Percentiles rank a stretch among this genome's conserved stretches.
Conservation (phyloP, 2,113 vertebrate genomes). For the Spilogale gracilis region DNA sequence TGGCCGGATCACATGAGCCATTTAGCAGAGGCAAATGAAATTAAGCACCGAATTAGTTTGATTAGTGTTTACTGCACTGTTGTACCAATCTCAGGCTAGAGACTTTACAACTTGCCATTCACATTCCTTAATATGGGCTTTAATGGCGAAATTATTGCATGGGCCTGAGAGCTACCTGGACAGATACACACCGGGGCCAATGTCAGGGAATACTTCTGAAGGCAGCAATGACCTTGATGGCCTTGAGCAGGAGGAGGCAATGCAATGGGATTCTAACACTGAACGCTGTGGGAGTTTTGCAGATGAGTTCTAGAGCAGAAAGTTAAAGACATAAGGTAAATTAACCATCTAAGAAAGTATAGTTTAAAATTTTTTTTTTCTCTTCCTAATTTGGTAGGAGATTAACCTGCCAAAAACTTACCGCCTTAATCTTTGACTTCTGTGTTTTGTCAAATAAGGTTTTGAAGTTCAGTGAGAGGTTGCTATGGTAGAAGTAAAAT, state of each 20-base stretch:
- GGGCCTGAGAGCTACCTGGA: background rate
- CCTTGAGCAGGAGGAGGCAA: background rate
- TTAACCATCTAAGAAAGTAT: background rate
- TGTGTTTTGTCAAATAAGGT: constrained; percentile 15
- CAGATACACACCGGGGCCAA: background rate
- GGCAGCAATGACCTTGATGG: background rate
- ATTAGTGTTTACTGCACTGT: constrained; percentile 79
- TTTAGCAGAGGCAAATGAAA: constrained; percentile 80
- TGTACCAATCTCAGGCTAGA: background rate
- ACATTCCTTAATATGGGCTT: background rate
- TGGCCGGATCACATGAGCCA: constrained; percentile 66
- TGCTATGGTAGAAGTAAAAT: constrained; percentile 10
- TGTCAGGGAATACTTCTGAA: background rate
- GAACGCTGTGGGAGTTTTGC: background rate
- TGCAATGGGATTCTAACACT: background rate
- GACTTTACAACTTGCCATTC: constrained; percentile 4
- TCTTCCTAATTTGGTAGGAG: constrained; percentile 17
- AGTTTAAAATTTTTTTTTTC: background rate
- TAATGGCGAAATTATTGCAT: background rate
- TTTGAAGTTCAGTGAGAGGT: constrained; percentile 7
- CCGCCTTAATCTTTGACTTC: background rate
- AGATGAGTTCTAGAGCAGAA: background rate
- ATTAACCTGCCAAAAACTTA: background rate
- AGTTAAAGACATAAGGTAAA: background rate
- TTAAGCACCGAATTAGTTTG: constrained; percentile 81